A percentile compares a stretch with the other conserved stretches of the same genome.
These are phyloP conservation scores for Saimiri boliviensis DNA, from an alignment of 2,113 vertebrate species.

Conservation along the genomic window DNA sequence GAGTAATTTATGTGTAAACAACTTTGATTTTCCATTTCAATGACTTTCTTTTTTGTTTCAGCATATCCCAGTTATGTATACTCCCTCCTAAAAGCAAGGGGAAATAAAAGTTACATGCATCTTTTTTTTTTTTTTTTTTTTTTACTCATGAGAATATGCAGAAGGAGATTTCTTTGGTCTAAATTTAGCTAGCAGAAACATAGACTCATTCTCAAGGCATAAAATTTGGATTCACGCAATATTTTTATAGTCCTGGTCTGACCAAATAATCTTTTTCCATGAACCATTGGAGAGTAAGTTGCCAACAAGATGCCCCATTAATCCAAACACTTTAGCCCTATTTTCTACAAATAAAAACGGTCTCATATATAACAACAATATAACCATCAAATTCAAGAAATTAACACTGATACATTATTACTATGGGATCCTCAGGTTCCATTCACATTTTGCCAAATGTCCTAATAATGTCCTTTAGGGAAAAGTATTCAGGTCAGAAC, in stretches of 20 bases:
- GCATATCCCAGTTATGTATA: neutral
- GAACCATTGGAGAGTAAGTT: neutral
- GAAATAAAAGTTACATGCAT: neutral
- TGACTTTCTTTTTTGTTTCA: neutral
- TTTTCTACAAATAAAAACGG: neutral
- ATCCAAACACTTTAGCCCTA: neutral
- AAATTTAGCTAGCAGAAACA: neutral
- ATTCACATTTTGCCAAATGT: neutral
- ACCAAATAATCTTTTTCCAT: neutral
- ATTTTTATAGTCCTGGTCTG: neutral
- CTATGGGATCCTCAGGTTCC: neutral
- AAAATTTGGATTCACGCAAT: neutral
- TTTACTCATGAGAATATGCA: neutral
- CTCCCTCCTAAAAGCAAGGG: neutral
- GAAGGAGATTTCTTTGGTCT: neutral
- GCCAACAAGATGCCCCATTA: neutral
- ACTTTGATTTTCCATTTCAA: slow-evolving; percentile 55
- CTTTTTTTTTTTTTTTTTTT: neutral
- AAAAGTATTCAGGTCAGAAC: neutral
- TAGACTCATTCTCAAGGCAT: neutral
- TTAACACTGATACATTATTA: neutral
- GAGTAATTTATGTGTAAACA: slow-evolving; percentile 44
- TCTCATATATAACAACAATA: neutral
- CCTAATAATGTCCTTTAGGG: neutral
- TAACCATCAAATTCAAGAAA: neutral